Evolutionary conservation across 2,113 vertebrate species (phyloP), one percentile per base, ranked within the genome.

Genomic region (Labeo catla): DNA sequence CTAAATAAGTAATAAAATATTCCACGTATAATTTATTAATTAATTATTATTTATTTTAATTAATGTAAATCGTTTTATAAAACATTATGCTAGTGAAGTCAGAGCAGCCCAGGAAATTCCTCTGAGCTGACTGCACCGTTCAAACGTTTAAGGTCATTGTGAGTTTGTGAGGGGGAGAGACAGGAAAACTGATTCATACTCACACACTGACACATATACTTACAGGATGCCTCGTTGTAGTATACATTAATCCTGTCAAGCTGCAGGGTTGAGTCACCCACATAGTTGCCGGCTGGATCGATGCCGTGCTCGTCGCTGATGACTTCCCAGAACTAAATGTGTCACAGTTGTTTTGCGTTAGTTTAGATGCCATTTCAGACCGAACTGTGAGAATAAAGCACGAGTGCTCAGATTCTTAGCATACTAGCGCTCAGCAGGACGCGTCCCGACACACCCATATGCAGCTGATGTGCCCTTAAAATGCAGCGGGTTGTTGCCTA

Each of bases 251-350:
- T 96, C 61, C 97, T 90, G 89, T 98, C 97, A 93, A 98, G 96
- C 91, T 98, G 97, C 83, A 98, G 94, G 49, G 89, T 81, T 50
- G 96, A 97, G 93, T 98, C 97, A 81, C 97, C 97, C 34, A 95
- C 96, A 23, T 97, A 98, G 91, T 93, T 95, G 88, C 97, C 97
- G 16, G 96, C 94, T 2, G 97, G 93, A 93, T 97, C 96, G 87
- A 98, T 97, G 61, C 96, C 96, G 77, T 99, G 97, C 66, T 98
- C 97, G 4, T 97, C 97, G 19, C 97, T 98, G 94, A 98, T 98
- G 92, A 98, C 97, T 91, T 98, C 97, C 97, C 97, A 98, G 83
- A 98, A 98, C 97, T 95, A 74, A 84, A 39, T 21, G 23, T 85
- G 89, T 84, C 79, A 79, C 36, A 80, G 16, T 15, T 5, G 16